A percentile compares a stretch with the other conserved stretches of the same genome.
These are phyloP conservation scores for Chaenogobius annularis DNA, from an alignment of 2,113 vertebrate genomes.

Conservation along the genomic window DNA sequence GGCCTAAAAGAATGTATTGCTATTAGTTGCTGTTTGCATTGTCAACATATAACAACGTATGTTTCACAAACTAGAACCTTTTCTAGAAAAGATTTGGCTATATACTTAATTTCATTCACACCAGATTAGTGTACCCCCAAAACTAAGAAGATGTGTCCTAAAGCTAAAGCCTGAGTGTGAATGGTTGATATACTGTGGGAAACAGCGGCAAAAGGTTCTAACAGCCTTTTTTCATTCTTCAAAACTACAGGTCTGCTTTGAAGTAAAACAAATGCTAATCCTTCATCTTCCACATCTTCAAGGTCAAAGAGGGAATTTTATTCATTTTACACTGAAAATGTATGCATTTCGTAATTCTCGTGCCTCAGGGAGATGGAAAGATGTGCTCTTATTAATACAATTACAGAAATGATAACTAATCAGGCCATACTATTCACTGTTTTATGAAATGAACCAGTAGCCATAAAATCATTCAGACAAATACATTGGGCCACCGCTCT, in stretches of 20 bases:
- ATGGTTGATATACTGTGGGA: slow-evolving; percentile 30
- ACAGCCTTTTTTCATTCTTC: slow-evolving; percentile 25
- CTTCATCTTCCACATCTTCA: slow-evolving; percentile 1
- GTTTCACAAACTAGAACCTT: too few relatives aligned
- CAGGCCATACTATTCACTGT: too few relatives aligned
- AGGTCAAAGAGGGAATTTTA: slow-evolving; percentile 16
- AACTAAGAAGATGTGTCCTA: slow-evolving; percentile 40
- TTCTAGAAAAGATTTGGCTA: background rate
- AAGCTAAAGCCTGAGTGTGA: slow-evolving; percentile 41
- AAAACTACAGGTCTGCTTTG: slow-evolving; percentile 13
- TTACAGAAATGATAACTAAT: too few relatives aligned
- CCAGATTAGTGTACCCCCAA: slow-evolving; percentile 37
- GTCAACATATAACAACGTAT: too few relatives aligned
- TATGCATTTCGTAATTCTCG: slow-evolving; percentile 14
- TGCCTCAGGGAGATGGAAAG: slow-evolving; percentile 23
- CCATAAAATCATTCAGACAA: too few relatives aligned
- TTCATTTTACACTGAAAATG: slow-evolving; percentile 18
- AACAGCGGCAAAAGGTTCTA: slow-evolving; percentile 28
- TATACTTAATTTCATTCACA: background rate
- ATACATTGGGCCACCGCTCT: slow-evolving; percentile 78
- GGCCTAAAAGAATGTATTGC: too few relatives aligned
- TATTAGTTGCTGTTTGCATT: too few relatives aligned
- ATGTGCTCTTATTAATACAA: slow-evolving; percentile 13
- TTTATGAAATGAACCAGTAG: too few relatives aligned
- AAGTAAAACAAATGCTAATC: slow-evolving; percentile 19